A percentile compares a stretch with the other conserved stretches of the same genome.
phyloP scores from a whole-genome alignment of 2,888 invertebrate genomes.

The Brachynemurus nebulosus region DNA sequence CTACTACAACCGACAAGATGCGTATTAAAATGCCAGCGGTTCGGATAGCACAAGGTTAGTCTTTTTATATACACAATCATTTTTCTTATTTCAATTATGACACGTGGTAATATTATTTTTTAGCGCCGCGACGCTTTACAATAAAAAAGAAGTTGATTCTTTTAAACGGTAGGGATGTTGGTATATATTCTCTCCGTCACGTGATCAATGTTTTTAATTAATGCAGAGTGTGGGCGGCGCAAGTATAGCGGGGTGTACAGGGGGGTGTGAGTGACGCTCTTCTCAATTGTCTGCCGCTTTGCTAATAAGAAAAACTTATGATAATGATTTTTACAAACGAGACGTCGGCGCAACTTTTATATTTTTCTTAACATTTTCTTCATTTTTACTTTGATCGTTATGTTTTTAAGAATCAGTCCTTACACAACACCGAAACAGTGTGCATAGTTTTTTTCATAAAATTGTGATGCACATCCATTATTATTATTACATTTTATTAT shows the following conservation, averaged over 20 bases:
- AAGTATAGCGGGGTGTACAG: constrained; percentile 16
- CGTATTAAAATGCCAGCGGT: constrained; percentile 97
- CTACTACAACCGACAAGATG: constrained; percentile 49
- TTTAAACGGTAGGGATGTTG: constrained; percentile 14
- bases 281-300: constrained; percentile 31
- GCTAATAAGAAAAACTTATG: constrained; percentile 32
- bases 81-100: constrained; percentile 17
- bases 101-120: too few relatives aligned
- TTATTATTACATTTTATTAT: too few relatives aligned
- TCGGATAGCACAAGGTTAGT: constrained; percentile 90
- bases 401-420: too few relatives aligned
- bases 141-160: too few relatives aligned
- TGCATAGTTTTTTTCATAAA: too few relatives aligned
- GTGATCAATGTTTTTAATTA: constrained; percentile 28
- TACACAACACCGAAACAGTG: too few relatives aligned
- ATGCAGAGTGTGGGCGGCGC: constrained; percentile 22
- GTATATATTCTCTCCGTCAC: constrained; percentile 15
- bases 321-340: constrained; percentile 30
- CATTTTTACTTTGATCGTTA: constrained; percentile 9
- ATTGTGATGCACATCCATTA: too few relatives aligned
- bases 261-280: constrained; percentile 19
- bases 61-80: constrained; percentile 13
- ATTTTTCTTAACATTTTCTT: constrained; percentile 16
- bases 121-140: too few relatives aligned
- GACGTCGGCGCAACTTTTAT: constrained; percentile 29